Conservation (phyloP, 2,888 invertebrate genomes). For the Ichneumon xanthorius region DNA sequence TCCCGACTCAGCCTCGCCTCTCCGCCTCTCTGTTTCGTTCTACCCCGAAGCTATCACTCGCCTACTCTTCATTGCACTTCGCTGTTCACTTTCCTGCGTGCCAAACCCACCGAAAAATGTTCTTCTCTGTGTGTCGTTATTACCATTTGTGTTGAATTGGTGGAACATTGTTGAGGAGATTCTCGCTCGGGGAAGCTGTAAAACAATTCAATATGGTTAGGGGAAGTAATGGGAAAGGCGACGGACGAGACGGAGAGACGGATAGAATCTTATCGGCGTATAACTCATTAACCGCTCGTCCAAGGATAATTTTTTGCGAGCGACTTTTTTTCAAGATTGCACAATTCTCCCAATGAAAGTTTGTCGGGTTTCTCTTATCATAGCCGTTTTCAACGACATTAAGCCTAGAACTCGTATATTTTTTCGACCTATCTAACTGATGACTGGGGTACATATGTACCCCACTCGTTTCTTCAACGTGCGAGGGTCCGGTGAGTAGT, state of each 20-base stretch:
- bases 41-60: slow-evolving; percentile 14
- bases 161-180: not conserved
- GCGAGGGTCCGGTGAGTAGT: too few species aligned
- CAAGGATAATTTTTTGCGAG: not conserved
- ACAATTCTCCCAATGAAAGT: too few species aligned
- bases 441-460: too few species aligned
- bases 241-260: not conserved
- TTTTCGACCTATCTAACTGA: too few species aligned
- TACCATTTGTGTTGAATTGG: not conserved
- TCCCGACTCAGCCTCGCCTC: slow-evolving; percentile 35
- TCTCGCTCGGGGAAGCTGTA: not conserved
- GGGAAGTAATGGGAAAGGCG: not conserved
- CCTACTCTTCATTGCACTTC: slow-evolving; percentile 41
- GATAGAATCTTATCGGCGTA: not conserved
- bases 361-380: too few species aligned
- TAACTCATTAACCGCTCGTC: too few species aligned
- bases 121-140: too few species aligned
- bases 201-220: not conserved
- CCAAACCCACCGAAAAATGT: not conserved
- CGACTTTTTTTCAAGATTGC: too few species aligned
- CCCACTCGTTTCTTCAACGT: too few species aligned
- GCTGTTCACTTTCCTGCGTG: not conserved
- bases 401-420: too few species aligned
- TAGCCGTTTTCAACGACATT: too few species aligned
- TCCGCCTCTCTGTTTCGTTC: not conserved